Evolutionary conservation across 2,888 invertebrate genomes (phyloP).

Genomic region (Nymphalis polychloros): DNA sequence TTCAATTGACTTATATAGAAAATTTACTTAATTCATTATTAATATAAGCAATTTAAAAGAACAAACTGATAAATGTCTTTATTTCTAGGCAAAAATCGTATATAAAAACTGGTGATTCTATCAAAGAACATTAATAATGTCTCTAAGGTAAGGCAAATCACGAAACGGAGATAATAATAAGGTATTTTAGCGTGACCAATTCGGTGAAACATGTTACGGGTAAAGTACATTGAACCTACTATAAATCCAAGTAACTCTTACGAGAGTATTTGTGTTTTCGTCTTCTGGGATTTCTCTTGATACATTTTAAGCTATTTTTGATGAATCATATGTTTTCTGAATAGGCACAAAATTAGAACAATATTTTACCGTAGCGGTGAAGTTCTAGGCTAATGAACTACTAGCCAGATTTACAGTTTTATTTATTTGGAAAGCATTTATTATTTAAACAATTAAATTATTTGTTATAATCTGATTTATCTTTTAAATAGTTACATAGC

Average conservation of each 20-base stretch:
- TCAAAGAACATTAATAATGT: background rate
- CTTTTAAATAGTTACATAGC: background rate
- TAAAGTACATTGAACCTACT: conserved; percentile 32
- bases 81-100: background rate
- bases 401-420: background rate
- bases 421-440: background rate
- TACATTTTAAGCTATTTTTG: background rate
- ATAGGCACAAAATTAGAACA: conserved; percentile 28
- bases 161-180: conserved; percentile 5
- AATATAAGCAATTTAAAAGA: background rate
- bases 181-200: conserved; percentile 27
- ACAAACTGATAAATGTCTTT: background rate
- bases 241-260: conserved; percentile 28
- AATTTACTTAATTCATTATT: background rate
- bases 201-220: conserved; percentile 31
- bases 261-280: conserved; percentile 14
- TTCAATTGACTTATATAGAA: background rate
- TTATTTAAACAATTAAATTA: background rate
- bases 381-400: conserved; percentile 30
- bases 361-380: conserved; percentile 34
- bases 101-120: background rate
- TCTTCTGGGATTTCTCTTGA: conserved; percentile 5
- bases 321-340: conserved; percentile 28
- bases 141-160: background rate
- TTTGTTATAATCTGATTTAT: background rate